Percentiles rank a stretch among this genome's conserved stretches.
phyloP scores from a whole-genome alignment of 2,888 invertebrate genomes.

The Homarus gammarus region DNA sequence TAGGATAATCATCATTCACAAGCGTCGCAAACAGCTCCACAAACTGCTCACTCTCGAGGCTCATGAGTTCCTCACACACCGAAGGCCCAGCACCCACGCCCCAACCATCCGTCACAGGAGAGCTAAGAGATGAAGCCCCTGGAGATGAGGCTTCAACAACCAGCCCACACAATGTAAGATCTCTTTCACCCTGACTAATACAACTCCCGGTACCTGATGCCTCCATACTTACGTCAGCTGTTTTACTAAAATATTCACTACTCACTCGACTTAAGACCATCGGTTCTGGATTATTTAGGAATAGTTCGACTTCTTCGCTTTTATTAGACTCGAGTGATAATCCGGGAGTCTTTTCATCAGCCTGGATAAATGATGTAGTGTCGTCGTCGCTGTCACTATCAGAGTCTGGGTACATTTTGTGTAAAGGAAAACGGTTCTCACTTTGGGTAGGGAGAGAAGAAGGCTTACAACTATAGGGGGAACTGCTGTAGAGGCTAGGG shows the following conservation, averaged over 20 bases:
- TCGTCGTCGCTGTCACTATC: slow-evolving; percentile 54
- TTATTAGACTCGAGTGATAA: slow-evolving; percentile 30
- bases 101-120: slow-evolving; percentile 29
- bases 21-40: slow-evolving; percentile 42
- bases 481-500: background rate
- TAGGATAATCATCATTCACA: background rate
- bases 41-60: slow-evolving; percentile 55
- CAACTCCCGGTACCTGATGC: no score
- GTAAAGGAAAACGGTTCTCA: slow-evolving; percentile 25
- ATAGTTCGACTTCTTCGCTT: slow-evolving; percentile 60
- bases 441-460: slow-evolving; percentile 19
- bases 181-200: background rate
- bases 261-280: slow-evolving; percentile 38
- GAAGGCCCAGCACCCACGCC: slow-evolving; percentile 30
- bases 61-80: slow-evolving; percentile 31
- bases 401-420: slow-evolving; percentile 67
- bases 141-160: background rate
- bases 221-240: background rate
- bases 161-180: background rate
- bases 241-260: background rate
- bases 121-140: background rate
- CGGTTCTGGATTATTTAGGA: slow-evolving; percentile 55
- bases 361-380: no score
- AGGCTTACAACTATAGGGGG: background rate
- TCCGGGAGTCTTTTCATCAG: background rate